phyloP scores from a whole-genome alignment of 2,888 invertebrate genomes.

The Yponomeuta plumbellus region DNA sequence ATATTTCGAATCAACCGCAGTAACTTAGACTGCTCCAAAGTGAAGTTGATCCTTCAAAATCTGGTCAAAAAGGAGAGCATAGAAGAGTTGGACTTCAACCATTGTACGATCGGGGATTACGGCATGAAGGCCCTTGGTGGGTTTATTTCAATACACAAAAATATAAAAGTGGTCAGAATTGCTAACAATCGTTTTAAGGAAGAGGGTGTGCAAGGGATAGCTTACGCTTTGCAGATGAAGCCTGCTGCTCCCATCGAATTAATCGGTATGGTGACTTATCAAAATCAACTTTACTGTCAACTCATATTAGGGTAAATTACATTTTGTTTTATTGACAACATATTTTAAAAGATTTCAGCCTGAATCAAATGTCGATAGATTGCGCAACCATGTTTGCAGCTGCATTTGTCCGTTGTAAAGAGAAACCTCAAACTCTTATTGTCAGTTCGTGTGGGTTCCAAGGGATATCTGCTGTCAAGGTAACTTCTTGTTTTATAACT shows the following conservation, averaged over 20 bases:
- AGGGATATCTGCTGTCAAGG: conserved; percentile 71
- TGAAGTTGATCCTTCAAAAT: conserved; percentile 75
- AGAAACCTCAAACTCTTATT: conserved; percentile 72
- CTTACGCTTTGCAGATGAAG: conserved; percentile 70
- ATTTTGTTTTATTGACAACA: too few relatives aligned
- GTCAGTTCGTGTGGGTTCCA: conserved; percentile 74
- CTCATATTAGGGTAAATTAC: not conserved
- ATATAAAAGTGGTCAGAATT: conserved; percentile 66
- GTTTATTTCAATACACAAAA: conserved; percentile 63
- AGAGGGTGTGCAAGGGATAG: conserved; percentile 70
- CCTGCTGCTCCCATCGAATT: conserved; percentile 66
- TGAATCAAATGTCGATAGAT: conserved; percentile 78
- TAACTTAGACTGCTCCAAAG: conserved; percentile 76
- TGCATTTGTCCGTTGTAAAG: conserved; percentile 73
- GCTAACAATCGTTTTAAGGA: conserved; percentile 75
- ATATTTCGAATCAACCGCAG: conserved; percentile 77
- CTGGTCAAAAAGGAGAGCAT: conserved; percentile 67
- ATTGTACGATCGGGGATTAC: conserved; percentile 78
- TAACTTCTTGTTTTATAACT: conserved; percentile 22
- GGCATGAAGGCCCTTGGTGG: conserved; percentile 80
- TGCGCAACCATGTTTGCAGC: conserved; percentile 78
- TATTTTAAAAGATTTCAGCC: conserved; percentile 62
- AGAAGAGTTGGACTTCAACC: conserved; percentile 79
- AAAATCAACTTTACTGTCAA: not conserved
- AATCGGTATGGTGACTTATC: conserved; percentile 39